Evolutionary conservation across 2,888 invertebrate species (phyloP).

Genomic region (Leucania comma): DNA sequence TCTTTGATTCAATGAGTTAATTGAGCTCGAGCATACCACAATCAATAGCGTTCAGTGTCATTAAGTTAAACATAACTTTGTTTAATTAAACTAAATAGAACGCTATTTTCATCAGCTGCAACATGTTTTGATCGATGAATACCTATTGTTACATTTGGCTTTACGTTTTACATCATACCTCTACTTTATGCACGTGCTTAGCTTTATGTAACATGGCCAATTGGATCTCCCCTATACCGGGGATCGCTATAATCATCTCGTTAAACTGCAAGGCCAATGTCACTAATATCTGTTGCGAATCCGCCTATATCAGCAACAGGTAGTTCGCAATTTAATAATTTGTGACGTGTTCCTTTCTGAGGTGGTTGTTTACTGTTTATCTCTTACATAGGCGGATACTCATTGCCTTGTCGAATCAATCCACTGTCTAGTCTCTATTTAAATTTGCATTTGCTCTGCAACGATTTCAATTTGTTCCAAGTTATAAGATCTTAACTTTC

Average conservation of each 20-base stretch:
- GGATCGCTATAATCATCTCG: conserved; percentile 37
- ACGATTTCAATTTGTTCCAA: conserved; percentile 40
- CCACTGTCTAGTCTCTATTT: conserved; percentile 9
- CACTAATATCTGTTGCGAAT: conserved; percentile 36
- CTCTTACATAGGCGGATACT: conserved; percentile 10
- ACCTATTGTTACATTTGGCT: background rate
- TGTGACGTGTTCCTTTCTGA: conserved; percentile 26
- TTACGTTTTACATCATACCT: background rate
- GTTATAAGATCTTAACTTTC: conserved; percentile 52
- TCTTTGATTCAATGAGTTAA: background rate
- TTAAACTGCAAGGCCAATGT: conserved; percentile 43
- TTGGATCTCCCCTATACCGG: conserved; percentile 50
- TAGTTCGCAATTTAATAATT: conserved; percentile 52
- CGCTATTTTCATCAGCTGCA: conserved; percentile 1
- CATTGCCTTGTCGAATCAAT: conserved; percentile 33
- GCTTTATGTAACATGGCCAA: conserved; percentile 14
- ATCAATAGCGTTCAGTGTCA: background rate
- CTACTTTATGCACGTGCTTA: background rate
- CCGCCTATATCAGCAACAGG: conserved; percentile 29
- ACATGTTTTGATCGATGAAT: background rate
- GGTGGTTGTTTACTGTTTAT: background rate
- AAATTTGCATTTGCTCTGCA: conserved; percentile 40
- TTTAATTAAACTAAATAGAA: background rate
- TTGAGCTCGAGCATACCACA: background rate
- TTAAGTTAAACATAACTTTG: conserved; percentile 5